phyloP scores from a whole-genome alignment of 2,888 invertebrate genomes.

The Leptopilina myrica region DNA sequence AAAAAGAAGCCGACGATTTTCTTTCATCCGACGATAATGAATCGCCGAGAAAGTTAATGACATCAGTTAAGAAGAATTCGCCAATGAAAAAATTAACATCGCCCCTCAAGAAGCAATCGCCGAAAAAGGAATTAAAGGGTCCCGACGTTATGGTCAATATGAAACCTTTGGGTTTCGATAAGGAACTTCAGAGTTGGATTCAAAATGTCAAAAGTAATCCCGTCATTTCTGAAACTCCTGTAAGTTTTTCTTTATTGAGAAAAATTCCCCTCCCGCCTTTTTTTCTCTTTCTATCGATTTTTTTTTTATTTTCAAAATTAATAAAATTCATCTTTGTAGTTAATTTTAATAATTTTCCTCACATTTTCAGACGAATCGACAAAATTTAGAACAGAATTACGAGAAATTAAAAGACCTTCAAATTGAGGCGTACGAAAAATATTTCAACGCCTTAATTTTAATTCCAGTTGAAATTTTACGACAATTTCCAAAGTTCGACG shows the following conservation, averaged over 20 bases:
- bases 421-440: slow-evolving; percentile 82
- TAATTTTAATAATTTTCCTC: too few species aligned
- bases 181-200: slow-evolving; percentile 67
- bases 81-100: neutral
- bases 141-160: slow-evolving; percentile 69
- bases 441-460: slow-evolving; percentile 81
- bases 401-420: slow-evolving; percentile 78
- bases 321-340: neutral
- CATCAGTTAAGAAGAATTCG: neutral
- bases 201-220: slow-evolving; percentile 60
- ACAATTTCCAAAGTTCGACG: slow-evolving; percentile 81
- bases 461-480: slow-evolving; percentile 81
- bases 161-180: slow-evolving; percentile 67
- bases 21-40: neutral
- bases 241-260: slow-evolving; percentile 51
- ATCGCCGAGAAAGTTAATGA: neutral
- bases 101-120: slow-evolving; percentile 13
- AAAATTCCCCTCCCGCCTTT: neutral
- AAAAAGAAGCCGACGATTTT: neutral
- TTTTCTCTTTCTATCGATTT: slow-evolving; percentile 8
- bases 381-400: slow-evolving; percentile 62
- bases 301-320: neutral
- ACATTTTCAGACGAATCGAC: slow-evolving; percentile 59
- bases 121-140: slow-evolving; percentile 61
- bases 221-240: slow-evolving; percentile 62